Evolutionary conservation across 2,113 vertebrate species (phyloP).

Genomic region (Alligator mississippiensis): DNA sequence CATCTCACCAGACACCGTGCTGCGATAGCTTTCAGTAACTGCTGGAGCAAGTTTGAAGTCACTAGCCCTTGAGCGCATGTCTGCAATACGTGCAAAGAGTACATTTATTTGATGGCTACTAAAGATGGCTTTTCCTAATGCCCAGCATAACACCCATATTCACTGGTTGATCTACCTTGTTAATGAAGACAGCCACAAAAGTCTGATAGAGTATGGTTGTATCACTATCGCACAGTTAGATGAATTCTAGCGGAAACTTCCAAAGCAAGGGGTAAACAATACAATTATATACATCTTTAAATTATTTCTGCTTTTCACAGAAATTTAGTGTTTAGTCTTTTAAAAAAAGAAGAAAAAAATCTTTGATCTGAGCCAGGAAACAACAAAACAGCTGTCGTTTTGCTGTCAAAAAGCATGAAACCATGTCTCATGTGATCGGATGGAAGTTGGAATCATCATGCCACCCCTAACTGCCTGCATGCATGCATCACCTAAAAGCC

Average conservation of each 20-base stretch:
- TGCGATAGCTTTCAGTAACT: background rate
- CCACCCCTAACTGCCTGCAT: background rate
- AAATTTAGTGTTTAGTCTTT: background rate
- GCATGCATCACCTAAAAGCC: background rate
- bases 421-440: background rate
- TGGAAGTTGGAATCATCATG: background rate
- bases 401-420: background rate
- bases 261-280: rapidly evolving
- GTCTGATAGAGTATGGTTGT: rapidly evolving
- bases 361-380: background rate
- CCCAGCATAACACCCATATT: background rate
- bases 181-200: background rate
- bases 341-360: background rate
- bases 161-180: rapidly evolving
- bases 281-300: background rate
- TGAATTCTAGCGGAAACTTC: background rate
- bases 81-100: background rate
- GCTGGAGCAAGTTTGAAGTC: too few species aligned
- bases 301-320: background rate
- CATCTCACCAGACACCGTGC: background rate
- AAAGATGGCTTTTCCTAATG: background rate
- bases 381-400: background rate
- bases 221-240: rapidly evolving
- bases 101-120: background rate
- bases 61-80: rapidly evolving